Percentiles rank a stretch among this genome's conserved stretches.
Evolutionary conservation across 2,797 vertebrate genomes (phyloP).

Genomic region (Allobates femoralis): DNA sequence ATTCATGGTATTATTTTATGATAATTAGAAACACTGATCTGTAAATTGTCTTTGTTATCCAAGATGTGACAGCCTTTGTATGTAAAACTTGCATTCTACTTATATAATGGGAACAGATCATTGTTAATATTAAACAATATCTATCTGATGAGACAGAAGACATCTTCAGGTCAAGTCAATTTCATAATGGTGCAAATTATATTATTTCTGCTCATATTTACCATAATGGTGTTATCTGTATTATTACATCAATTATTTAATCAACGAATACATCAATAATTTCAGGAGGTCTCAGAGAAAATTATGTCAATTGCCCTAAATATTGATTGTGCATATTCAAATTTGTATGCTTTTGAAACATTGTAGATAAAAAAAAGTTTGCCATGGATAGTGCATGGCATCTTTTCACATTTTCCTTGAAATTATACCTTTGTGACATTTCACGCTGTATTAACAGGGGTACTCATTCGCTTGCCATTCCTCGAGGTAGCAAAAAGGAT

Average conservation of each 20-base stretch:
- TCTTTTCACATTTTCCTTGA: too few relatives aligned
- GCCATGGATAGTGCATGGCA: too few relatives aligned
- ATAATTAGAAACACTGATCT: too few relatives aligned
- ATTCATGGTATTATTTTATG: too few relatives aligned
- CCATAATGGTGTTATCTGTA: conserved; percentile 11
- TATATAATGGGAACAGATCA: not conserved
- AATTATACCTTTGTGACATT: too few relatives aligned
- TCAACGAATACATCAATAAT: not conserved
- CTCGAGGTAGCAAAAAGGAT: too few relatives aligned
- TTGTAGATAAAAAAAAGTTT: not conserved
- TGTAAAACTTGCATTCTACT: not conserved
- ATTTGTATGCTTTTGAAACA: not conserved
- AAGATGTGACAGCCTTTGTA: too few relatives aligned
- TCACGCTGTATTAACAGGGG: too few relatives aligned
- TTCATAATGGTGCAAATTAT: not conserved
- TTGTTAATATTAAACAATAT: not conserved
- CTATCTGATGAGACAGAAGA: not conserved
- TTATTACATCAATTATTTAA: conserved; percentile 11
- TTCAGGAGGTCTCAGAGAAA: not conserved
- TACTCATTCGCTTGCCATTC: too few relatives aligned
- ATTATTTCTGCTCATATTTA: not conserved
- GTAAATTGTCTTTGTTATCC: not conserved
- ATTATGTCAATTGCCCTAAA: conserved; percentile 4
- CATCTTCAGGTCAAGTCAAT: conserved; percentile 11
- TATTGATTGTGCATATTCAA: not conserved